Base-by-base conservation (phyloP, 2,888 invertebrate species). In the Tigriopus californicus region DNA sequence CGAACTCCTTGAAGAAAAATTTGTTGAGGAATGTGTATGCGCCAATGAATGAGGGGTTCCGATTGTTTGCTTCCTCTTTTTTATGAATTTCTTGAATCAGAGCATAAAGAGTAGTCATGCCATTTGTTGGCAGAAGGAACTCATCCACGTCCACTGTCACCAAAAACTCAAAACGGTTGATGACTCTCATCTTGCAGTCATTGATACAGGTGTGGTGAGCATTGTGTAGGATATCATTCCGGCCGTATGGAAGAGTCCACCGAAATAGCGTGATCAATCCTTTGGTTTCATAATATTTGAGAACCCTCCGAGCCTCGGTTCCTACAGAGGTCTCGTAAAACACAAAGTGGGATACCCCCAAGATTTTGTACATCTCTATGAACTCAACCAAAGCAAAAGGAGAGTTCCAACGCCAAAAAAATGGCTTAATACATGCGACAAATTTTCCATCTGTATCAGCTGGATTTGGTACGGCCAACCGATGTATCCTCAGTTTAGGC, bases 331-430 rank as follows among this genome's bases (percentile, higher is more conserved):
- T 66, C 24, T 72, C 69, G 64, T 76, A 76, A 63, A 76, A 73
- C 46, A 73, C 72, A 53, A 76, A 74, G 53, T 73, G 73, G 1
- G 66, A 67, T 13, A 69, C 73, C 0, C 76, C 76, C 61, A 73
- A 66, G 52, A 74, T 63, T 1, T 69, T 67, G 62, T 76, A 72
- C 63, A 74, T 69, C 64, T 76, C 76, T 41, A 76, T 67, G 62
- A 74, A 76, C 64, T 76, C 76, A 1, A 72, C 70, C 24, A 76
- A 61, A 13, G 72, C 70, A 18, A 73, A 64, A 1, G 70, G n/a
- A n/a, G n/a, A n/a, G n/a, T n/a, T n/a, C n/a, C n/a, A n/a, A n/a
- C n/a, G n/a, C n/a, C n/a, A n/a, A n/a, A n/a, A n/a, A n/a, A n/a
- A n/a, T n/a, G n/a, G n/a, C n/a, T n/a, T n/a, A n/a, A n/a, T n/a